These are phyloP conservation scores for Xestobium rufovillosum DNA, from an alignment of 2,888 invertebrate genomes.

Conservation along the genomic window DNA sequence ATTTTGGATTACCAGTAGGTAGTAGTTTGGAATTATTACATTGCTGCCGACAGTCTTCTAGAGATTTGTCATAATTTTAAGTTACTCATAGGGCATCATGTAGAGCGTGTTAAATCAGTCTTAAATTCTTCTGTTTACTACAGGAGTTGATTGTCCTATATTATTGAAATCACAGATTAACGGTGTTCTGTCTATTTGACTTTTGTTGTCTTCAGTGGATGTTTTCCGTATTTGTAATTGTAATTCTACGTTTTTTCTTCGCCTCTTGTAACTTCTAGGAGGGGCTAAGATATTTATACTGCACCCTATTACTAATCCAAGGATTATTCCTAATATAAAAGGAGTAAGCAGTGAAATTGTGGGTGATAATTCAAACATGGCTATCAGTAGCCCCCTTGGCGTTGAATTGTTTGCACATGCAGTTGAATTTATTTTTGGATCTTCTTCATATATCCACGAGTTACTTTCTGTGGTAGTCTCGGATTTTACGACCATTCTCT, in stretches of 20 bases:
- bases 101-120: no score
- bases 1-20: no score
- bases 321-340: not conserved
- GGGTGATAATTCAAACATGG: conserved; percentile 24
- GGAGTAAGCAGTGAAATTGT: conserved; percentile 12
- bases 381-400: conserved; percentile 20
- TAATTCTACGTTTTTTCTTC: no score
- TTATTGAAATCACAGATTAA: not conserved
- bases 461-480: conserved; percentile 27
- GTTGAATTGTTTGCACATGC: conserved; percentile 18
- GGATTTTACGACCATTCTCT: conserved; percentile 49
- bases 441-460: conserved; percentile 42
- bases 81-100: no score
- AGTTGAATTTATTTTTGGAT: conserved; percentile 27
- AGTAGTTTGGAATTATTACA: no score
- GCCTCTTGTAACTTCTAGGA: no score
- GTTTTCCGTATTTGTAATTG: no score
- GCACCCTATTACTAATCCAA: not conserved
- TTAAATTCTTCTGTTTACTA: not conserved
- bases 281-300: no score
- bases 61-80: no score
- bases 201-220: not conserved
- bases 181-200: not conserved
- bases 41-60: no score
- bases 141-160: not conserved